These are phyloP conservation scores for Zenarchopterus dispar DNA, from an alignment of 2,797 vertebrate genomes.

Conservation along the genomic window DNA sequence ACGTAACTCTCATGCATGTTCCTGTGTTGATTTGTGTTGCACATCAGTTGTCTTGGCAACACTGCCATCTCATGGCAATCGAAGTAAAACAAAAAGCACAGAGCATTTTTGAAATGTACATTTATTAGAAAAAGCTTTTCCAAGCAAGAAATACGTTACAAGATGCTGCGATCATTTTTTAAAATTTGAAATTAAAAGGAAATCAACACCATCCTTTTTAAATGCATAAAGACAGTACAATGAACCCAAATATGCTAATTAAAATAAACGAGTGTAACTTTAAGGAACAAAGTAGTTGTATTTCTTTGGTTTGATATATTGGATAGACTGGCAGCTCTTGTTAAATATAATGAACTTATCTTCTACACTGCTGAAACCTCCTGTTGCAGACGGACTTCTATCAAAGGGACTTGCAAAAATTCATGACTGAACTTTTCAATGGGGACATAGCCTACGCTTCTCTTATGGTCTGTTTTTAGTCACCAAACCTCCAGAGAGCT, in stretches of 20 bases:
- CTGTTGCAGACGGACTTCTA: conserved; percentile 24
- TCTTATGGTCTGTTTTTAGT: conserved; percentile 51
- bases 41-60: conserved; percentile 76
- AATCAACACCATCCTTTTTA: conserved; percentile 14
- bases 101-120: neutral
- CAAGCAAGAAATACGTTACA: conserved; percentile 16
- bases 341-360: conserved; percentile 25
- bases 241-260: conserved; percentile 14
- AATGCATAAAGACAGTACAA: conserved; percentile 17
- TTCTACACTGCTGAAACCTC: conserved; percentile 16
- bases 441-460: conserved; percentile 40
- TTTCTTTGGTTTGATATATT: conserved; percentile 2
- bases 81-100: conserved; percentile 21
- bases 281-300: neutral
- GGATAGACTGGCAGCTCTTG: conserved; percentile 3
- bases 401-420: conserved; percentile 52
- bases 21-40: conserved; percentile 1
- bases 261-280: neutral
- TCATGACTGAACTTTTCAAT: conserved; percentile 50
- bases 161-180: neutral
- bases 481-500: conserved; percentile 54
- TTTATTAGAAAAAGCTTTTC: conserved; percentile 43
- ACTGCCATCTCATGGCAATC: conserved; percentile 83
- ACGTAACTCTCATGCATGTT: conserved; percentile 48
- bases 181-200: conserved; percentile 3